These are phyloP conservation scores for Phymastichus coffea DNA, from an alignment of 1,140 invertebrate species.

Conservation along the genomic window DNA sequence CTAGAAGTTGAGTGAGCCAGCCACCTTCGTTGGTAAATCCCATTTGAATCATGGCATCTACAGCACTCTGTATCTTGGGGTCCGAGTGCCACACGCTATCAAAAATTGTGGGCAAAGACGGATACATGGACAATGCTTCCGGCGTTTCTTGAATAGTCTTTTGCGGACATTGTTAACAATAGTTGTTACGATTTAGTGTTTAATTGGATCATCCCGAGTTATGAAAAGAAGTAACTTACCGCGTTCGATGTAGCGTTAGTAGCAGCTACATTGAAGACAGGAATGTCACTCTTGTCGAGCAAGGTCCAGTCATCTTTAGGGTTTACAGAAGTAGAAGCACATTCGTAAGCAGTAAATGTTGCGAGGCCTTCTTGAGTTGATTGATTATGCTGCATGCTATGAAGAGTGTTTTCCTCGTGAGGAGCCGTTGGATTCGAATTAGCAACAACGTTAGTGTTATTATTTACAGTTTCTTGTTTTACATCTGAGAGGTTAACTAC, in stretches of 20 bases:
- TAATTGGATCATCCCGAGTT: background rate
- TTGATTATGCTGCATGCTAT: no score
- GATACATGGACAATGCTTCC: slow-evolving; percentile 32
- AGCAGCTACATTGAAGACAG: background rate
- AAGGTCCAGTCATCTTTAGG: slow-evolving; percentile 16
- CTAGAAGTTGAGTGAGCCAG: slow-evolving; percentile 61
- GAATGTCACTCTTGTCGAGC: background rate
- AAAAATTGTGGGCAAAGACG: slow-evolving; percentile 32
- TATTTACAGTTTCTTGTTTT: no score
- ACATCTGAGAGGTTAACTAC: no score
- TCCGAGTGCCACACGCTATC: slow-evolving; percentile 50
- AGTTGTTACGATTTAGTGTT: no score
- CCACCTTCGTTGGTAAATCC: slow-evolving; percentile 76
- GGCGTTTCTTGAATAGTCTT: slow-evolving; percentile 5
- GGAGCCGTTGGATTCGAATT: no score
- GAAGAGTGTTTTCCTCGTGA: no score
- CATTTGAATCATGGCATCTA: slow-evolving; percentile 76
- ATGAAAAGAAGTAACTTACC: background rate
- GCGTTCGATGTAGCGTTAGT: background rate
- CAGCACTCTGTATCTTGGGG: slow-evolving; percentile 61
- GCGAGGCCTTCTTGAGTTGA: no score
- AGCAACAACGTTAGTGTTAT: no score
- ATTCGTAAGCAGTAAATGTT: background rate
- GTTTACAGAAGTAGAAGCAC: no score
- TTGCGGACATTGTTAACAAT: slow-evolving; percentile 12